Base-by-base conservation (phyloP, 2,888 invertebrate species). In the Notocelia uddmanniana region DNA sequence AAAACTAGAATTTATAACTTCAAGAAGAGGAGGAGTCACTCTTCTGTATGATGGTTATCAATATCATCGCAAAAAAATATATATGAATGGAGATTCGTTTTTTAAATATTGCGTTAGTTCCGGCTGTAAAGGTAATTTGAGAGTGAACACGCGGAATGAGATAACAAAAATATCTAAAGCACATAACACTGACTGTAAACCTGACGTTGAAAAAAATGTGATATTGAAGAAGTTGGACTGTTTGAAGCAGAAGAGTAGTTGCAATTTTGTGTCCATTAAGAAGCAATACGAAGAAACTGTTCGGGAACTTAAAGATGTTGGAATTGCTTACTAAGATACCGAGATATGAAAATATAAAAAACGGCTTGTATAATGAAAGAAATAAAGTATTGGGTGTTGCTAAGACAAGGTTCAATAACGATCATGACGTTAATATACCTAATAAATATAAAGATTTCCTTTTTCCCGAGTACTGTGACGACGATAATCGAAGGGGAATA, bases 241-340 rank as follows among this genome's bases (percentile, higher is more conserved):
- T 59, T 59, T 59, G 59, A 59, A 59, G 59, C 58, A 37, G 19
- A 58, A 58, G 58, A 58, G 58, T 59, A 59, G 37, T 59, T 59
- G 59, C 60, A 45, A 60, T 60, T 23, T 45, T 60, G n/a, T 60
- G 23, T 45, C 60, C 23, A 63, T 50, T 63, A 50, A 26, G 19
- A 48, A 62, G 48, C 50, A 45, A 60, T 41, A 60, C 60, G 60
- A 60, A 60, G 60, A 60, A 60, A 41, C 59, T 60, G 60, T 60
- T 60, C 60, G 60, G 3, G 60, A 60, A 60, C 60, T 45, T 23
- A 23, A 45, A 45, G 26, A 60, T 60, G 45, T 5, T 23, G 63
- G 50, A 63, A 50, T 63, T 50, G 5, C 13, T 50, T 31, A 63
- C 50, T 19, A 50, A 50, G 50, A 52, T 60, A 48, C 45, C n/a